phyloP scores from a whole-genome alignment of 1,140 invertebrate genomes.

The Cydia pomonella region DNA sequence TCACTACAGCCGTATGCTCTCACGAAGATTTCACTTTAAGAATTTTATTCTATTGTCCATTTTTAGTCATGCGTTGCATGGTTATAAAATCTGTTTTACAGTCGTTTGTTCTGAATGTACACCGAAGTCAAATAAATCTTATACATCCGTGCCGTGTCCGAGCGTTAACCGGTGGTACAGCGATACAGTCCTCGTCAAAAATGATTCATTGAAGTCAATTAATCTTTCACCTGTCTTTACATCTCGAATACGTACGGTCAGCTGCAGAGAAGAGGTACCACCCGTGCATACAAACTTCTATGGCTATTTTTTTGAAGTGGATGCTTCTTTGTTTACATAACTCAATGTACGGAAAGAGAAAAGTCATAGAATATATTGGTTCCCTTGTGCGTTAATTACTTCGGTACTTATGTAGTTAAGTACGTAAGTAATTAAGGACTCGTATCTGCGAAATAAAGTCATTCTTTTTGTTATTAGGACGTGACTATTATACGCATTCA shows the following conservation, averaged over 20 bases:
- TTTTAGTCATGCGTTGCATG: not conserved
- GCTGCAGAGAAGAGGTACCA: too few species aligned
- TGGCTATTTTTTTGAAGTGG: not conserved
- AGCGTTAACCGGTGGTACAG: not conserved
- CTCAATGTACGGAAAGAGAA: too few species aligned
- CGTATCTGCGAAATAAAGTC: too few species aligned
- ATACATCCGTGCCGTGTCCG: not conserved
- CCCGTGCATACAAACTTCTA: too few species aligned
- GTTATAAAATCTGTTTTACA: constrained; percentile 1
- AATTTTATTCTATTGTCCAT: constrained; percentile 38
- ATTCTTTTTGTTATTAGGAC: too few species aligned
- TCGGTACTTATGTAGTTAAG: too few species aligned
- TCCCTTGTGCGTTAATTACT: too few species aligned
- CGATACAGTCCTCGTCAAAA: not conserved
- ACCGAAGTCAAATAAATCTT: not conserved
- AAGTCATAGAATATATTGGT: too few species aligned
- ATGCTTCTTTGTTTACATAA: too few species aligned
- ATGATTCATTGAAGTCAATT: not conserved
- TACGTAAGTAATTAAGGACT: too few species aligned
- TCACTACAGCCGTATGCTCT: constrained; percentile 44
- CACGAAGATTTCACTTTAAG: constrained; percentile 46
- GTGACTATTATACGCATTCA: too few species aligned
- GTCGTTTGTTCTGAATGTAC: not conserved
- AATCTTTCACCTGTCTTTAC: not conserved
- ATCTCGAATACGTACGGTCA: too few species aligned